Conservation (phyloP, 1,140 invertebrate species). For the Drepana arcuata region DNA sequence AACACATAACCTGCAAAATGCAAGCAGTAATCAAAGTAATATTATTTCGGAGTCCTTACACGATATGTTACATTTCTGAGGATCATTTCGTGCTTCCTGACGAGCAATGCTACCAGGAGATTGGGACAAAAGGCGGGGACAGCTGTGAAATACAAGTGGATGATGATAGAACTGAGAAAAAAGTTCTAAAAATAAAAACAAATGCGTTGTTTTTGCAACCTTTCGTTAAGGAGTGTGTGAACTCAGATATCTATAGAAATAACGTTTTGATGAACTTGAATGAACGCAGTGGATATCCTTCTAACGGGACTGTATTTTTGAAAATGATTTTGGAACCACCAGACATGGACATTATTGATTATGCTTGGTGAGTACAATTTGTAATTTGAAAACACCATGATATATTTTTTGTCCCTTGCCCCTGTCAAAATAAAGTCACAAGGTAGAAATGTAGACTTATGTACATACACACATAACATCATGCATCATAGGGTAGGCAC, state of each 20-base stretch:
- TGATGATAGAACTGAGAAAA: slow-evolving; percentile 6
- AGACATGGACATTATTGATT: slow-evolving; percentile 76
- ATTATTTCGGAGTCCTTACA: slow-evolving; percentile 36
- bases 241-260: slow-evolving; percentile 37
- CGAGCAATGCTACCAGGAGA: slow-evolving; percentile 23
- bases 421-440: not conserved
- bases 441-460: not conserved
- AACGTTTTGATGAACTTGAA: slow-evolving; percentile 39
- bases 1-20: too few species aligned
- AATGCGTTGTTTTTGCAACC: slow-evolving; percentile 43
- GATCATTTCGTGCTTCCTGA: slow-evolving; percentile 33
- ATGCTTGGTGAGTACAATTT: slow-evolving; percentile 73
- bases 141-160: slow-evolving; percentile 14
- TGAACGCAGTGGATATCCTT: slow-evolving; percentile 21
- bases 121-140: slow-evolving; percentile 29
- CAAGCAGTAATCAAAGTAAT: slow-evolving; percentile 36
- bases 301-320: slow-evolving; percentile 35
- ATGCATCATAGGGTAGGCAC: not conserved
- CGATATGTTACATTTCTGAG: slow-evolving; percentile 40
- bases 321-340: slow-evolving; percentile 68
- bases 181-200: slow-evolving; percentile 29
- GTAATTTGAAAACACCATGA: too few species aligned
- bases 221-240: slow-evolving; percentile 47
- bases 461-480: not conserved
- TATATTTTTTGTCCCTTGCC: too few species aligned